Evolutionary conservation across 1,140 invertebrate species (phyloP).

Genomic region (Brachionus rubens): DNA sequence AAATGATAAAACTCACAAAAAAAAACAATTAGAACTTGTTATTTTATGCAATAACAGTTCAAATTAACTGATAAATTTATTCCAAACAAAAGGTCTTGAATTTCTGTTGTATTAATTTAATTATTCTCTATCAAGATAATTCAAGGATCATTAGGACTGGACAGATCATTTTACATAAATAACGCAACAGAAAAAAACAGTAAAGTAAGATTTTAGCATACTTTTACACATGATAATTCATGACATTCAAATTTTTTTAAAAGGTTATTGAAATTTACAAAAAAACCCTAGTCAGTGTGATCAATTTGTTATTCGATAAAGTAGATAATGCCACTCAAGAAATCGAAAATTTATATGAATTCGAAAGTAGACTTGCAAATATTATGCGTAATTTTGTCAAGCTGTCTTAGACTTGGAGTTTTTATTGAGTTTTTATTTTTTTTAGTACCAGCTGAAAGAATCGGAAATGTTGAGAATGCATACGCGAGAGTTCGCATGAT

Average conservation of each 20-base stretch:
- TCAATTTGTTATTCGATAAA: slow-evolving; percentile 12
- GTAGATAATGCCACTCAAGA: background rate
- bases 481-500: background rate
- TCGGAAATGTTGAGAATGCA: slow-evolving; percentile 1
- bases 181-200: slow-evolving; percentile 17
- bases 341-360: slow-evolving; percentile 29
- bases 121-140: slow-evolving; percentile 26
- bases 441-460: slow-evolving; percentile 20
- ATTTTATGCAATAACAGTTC: no score
- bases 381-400: slow-evolving; percentile 34
- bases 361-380: slow-evolving; percentile 29
- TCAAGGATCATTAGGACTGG: slow-evolving; percentile 38
- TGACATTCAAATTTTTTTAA: background rate
- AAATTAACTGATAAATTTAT: no score
- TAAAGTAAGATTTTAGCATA: slow-evolving; percentile 1
- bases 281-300: slow-evolving; percentile 9
- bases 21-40: no score
- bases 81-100: no score
- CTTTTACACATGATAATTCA: background rate
- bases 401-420: background rate
- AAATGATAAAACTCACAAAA: no score
- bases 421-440: background rate
- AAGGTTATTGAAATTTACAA: slow-evolving; percentile 41
- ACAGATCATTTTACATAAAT: slow-evolving; percentile 45
- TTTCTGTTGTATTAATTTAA: no score